A percentile compares a stretch with the other conserved stretches of the same genome.
Conservation (phyloP, 2,888 invertebrate species). For the Hybos culiciformis region DNA sequence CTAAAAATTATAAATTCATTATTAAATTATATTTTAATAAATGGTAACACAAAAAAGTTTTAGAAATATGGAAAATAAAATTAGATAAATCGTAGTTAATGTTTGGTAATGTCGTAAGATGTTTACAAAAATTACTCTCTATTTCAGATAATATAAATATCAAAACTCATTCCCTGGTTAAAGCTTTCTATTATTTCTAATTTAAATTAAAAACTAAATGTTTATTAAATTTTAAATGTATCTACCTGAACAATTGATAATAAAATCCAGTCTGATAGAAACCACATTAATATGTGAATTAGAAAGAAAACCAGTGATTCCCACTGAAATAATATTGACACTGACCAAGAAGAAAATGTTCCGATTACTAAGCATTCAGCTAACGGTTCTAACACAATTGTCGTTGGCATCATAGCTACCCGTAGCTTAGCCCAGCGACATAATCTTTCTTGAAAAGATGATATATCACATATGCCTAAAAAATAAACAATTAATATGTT, state of each 20-base stretch:
- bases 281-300: slow-evolving; percentile 88
- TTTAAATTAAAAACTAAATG: slow-evolving; percentile 1
- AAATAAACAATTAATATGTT: no score
- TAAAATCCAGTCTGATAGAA: slow-evolving; percentile 88
- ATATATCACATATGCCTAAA: slow-evolving; percentile 76
- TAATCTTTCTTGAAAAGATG: slow-evolving; percentile 70
- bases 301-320: slow-evolving; percentile 85
- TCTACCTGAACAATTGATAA: slow-evolving; percentile 68
- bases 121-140: not conserved
- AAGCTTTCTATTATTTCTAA: not conserved
- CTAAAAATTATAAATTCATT: no score
- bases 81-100: not conserved
- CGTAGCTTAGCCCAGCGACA: slow-evolving; percentile 90
- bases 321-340: slow-evolving; percentile 66
- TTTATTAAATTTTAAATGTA: not conserved
- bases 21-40: slow-evolving; percentile 16
- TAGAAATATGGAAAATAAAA: not conserved
- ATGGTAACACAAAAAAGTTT: slow-evolving; percentile 3
- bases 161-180: not conserved
- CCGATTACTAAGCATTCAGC: slow-evolving; percentile 92
- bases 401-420: slow-evolving; percentile 88
- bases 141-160: not conserved
- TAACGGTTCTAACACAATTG: slow-evolving; percentile 83
- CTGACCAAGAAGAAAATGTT: slow-evolving; percentile 81
- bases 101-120: not conserved